phyloP scores from a whole-genome alignment of 2,113 vertebrate species.

The Megatriorchis doriae region DNA sequence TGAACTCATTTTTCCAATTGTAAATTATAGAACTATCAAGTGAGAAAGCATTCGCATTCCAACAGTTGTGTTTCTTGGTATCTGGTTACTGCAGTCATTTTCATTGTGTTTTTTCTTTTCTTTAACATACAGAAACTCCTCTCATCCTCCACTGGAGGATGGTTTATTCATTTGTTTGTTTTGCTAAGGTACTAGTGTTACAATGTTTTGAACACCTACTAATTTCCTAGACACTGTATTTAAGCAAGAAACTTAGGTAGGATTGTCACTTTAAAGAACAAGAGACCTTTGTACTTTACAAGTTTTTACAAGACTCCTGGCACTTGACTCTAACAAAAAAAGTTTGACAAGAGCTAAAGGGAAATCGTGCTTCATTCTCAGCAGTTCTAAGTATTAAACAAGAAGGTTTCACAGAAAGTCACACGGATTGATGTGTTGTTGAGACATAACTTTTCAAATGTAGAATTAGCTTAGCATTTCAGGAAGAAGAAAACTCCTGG shows the following conservation, averaged over 20 bases:
- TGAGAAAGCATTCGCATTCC: background rate
- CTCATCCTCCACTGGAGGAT: too few relatives aligned
- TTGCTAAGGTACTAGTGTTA: background rate
- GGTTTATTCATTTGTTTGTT: background rate
- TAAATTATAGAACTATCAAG: conserved; percentile 22
- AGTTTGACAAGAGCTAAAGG: background rate
- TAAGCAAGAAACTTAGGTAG: background rate
- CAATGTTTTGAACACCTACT: background rate
- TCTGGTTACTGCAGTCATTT: background rate
- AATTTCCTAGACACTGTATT: background rate
- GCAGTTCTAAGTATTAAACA: background rate
- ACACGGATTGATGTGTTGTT: background rate
- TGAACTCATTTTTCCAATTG: conserved; percentile 42
- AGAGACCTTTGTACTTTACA: background rate
- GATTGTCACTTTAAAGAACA: background rate
- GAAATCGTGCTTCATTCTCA: background rate
- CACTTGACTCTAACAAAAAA: background rate
- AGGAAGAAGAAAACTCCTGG: background rate
- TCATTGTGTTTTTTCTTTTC: background rate
- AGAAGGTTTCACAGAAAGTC: background rate
- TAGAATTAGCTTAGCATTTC: background rate
- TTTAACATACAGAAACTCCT: background rate
- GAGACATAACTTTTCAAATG: background rate
- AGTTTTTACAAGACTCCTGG: background rate
- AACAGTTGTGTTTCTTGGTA: background rate